A percentile compares a stretch with the other conserved stretches of the same genome.
Evolutionary conservation across 64 coral and sea anemone genomes (phyloP).

Genomic region (Montipora cactus): DNA sequence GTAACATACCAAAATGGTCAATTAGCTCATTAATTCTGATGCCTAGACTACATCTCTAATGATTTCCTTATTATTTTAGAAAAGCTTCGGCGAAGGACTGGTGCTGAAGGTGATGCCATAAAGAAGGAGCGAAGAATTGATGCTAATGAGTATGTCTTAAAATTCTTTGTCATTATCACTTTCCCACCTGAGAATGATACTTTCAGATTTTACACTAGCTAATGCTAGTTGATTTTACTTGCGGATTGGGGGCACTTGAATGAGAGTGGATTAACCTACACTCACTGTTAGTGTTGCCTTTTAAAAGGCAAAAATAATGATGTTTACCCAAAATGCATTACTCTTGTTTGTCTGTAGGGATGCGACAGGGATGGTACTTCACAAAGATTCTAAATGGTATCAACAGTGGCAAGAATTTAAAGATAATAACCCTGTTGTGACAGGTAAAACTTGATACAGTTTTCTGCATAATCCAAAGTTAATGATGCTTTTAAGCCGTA

Average conservation of each 20-base stretch:
- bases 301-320: too few relatives aligned
- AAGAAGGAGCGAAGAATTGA: constrained; percentile 94
- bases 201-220: too few relatives aligned
- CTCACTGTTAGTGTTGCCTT: too few relatives aligned
- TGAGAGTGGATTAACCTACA: too few relatives aligned
- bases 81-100: constrained; percentile 87
- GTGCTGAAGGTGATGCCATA: constrained; percentile 48
- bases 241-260: too few relatives aligned
- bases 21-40: not conserved
- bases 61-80: constrained; percentile 21
- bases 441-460: constrained; percentile 67
- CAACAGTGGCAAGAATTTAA: constrained; percentile 99
- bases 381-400: constrained; percentile 97
- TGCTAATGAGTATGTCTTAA: constrained; percentile 86
- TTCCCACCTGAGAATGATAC: too few relatives aligned
- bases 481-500: too few relatives aligned
- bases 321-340: too few relatives aligned
- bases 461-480: not conserved
- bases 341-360: constrained; percentile 65
- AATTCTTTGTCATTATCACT: not conserved
- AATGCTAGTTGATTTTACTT: too few relatives aligned
- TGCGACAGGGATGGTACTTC: constrained; percentile 91
- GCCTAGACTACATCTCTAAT: not conserved
- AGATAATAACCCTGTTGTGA: constrained; percentile 97
- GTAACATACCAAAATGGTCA: too few relatives aligned